These are phyloP conservation scores for Aselliscus stoliczkanus DNA, from an alignment of 2,797 vertebrate species.

Conservation along the genomic window DNA sequence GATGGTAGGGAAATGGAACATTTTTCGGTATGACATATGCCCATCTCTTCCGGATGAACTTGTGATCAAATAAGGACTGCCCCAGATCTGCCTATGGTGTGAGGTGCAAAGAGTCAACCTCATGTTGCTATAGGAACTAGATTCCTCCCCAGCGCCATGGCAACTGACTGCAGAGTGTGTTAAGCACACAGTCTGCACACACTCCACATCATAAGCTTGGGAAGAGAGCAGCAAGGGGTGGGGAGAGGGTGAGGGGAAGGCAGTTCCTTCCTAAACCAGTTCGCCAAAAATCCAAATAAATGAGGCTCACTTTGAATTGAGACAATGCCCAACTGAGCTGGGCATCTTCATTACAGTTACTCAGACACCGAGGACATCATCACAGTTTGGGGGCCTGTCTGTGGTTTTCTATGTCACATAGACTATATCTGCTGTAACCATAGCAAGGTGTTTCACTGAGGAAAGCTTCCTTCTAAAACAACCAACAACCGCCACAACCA, in stretches of 20 bases:
- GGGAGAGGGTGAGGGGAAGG: not conserved
- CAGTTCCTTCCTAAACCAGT: conserved; percentile 75
- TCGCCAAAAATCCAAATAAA: conserved; percentile 66
- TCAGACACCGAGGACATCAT: not conserved
- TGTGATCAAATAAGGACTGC: conserved; percentile 66
- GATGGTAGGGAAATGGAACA: not conserved
- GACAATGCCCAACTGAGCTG: not conserved
- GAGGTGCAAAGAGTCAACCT: conserved; percentile 79
- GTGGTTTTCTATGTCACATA: not conserved
- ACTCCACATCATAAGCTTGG: conserved; percentile 42
- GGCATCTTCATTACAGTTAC: not conserved
- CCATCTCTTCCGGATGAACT: conserved; percentile 49
- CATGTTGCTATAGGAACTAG: conserved; percentile 81
- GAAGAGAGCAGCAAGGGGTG: conserved; percentile 16
- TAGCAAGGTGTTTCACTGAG: not conserved
- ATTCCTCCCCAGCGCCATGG: conserved; percentile 79
- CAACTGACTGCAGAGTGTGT: conserved; percentile 78
- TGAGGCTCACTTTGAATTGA: conserved; percentile 69
- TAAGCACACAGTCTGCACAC: conserved; percentile 78
- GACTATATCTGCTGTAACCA: not conserved
- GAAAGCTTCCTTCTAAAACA: not conserved
- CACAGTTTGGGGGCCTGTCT: not conserved
- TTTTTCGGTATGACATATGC: not conserved
- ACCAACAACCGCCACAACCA: not conserved
- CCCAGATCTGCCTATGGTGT: conserved; percentile 64